Percentiles rank a stretch among this genome's conserved stretches.
phyloP scores from a whole-genome alignment of 92 coral and sea anemone genomes.

The Palythoa grandis region DNA sequence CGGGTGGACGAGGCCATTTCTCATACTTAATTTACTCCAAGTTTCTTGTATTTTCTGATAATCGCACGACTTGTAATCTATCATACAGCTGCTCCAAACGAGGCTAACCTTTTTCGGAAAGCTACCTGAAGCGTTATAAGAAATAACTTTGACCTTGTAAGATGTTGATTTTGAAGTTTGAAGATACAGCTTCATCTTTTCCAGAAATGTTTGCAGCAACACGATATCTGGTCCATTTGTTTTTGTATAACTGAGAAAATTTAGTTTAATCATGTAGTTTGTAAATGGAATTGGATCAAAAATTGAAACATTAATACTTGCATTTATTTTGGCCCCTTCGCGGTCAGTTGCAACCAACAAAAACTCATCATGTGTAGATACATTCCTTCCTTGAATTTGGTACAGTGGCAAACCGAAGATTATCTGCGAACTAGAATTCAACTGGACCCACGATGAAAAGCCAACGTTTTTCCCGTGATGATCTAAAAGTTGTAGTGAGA shows the following conservation, averaged over 20 bases:
- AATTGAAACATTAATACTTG: constrained; percentile 26
- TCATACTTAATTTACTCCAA: constrained; percentile 38
- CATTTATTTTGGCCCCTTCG: constrained; percentile 20
- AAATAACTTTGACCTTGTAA: constrained; percentile 16
- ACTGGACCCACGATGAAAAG: constrained; percentile 39
- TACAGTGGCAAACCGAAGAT: constrained; percentile 43
- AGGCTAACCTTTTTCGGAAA: constrained; percentile 16
- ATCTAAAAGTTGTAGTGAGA: constrained; percentile 31
- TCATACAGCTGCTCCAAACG: constrained; percentile 51
- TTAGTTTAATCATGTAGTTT: constrained; percentile 38
- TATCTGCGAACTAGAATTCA: constrained; percentile 44
- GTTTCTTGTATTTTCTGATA: constrained; percentile 33
- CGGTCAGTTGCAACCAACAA: constrained; percentile 47
- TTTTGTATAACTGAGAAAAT: constrained; percentile 17
- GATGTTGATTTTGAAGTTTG: not conserved
- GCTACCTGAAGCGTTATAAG: constrained; percentile 21
- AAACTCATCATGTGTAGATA: constrained; percentile 2
- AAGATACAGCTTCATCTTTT: constrained; percentile 44
- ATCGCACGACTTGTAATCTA: constrained; percentile 49
- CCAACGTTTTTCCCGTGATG: not conserved
- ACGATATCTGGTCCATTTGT: constrained; percentile 7
- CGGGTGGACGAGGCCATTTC: constrained; percentile 37
- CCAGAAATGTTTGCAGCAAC: constrained; percentile 35
- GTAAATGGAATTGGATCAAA: constrained; percentile 30
- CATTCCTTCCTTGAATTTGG: not conserved